Base-by-base conservation (phyloP, 1,140 invertebrate genomes). In the Drosophila takahashii region DNA sequence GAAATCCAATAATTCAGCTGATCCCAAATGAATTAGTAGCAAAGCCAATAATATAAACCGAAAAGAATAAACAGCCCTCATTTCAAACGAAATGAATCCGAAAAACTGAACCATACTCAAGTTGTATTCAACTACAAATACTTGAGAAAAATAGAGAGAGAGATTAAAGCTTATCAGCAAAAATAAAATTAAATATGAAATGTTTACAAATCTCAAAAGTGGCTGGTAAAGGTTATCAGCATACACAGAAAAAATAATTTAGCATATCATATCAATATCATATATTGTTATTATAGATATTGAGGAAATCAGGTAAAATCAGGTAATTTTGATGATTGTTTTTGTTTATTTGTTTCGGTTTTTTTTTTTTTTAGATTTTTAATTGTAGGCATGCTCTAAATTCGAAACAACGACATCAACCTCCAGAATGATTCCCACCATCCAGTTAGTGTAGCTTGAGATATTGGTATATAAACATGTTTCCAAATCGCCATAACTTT, bases 361-460 rank as follows among this genome's bases (percentile, higher is more conserved):
- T 32, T 9, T 29, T 5, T 29, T n/a, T 18, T 18, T 44, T 13
- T 1, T 27, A 4, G 8, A 18, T 8, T 11, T 10, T 41, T 16
- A 11, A 27, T 2, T 11, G 37, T 16, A 11, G 10, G 15, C n/a
- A 27, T 3, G 4, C 0, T 5, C 3, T n/a, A 0, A 7, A 8
- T 13, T 13, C 11, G 16, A 18, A 5, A 11, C 7, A 32, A 29
- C 11, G 13, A 65, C 11, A 5, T 10, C 1, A 22, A 39, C 15
- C 0, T 39, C n/a, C 0, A 29, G 6, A 10, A 66, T n/a, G 10
- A 45, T 26, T 16, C n/a, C 7, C 27, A 41, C 8, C n/a, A 66
- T 66, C 62, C 62, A 66, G 11, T 47, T 16, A 11, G 26, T 16
- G 3, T 22, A 41, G 26, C 58, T 66, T 1, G 10, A 13, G 3